Percentiles rank a stretch among this genome's conserved stretches.
Evolutionary conservation across 2,113 vertebrate species (phyloP).

Genomic region (Calidris pygmaea): DNA sequence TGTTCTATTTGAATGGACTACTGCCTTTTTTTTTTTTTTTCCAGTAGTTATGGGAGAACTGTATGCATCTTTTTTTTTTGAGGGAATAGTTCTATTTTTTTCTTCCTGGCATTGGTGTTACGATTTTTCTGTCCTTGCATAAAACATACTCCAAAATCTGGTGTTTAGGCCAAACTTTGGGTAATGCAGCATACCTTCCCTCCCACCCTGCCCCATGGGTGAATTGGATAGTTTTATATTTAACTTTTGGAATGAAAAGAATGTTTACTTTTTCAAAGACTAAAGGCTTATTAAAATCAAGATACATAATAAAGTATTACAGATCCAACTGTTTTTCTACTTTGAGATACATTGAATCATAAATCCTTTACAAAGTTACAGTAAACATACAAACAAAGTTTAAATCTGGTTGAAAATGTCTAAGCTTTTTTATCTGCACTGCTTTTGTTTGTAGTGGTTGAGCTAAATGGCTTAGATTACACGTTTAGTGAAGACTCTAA

Average conservation of each 20-base stretch:
- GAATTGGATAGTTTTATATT: not conserved
- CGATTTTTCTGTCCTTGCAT: not conserved
- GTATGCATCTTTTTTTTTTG: not conserved
- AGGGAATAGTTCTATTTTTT: not conserved
- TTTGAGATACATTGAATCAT: not conserved
- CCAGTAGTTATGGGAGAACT: not conserved
- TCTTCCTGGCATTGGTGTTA: not conserved
- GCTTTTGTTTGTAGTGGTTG: not conserved
- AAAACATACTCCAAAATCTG: not conserved
- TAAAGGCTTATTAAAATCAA: not conserved
- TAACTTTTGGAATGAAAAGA: not conserved
- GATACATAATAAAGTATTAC: not conserved
- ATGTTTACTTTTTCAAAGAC: not conserved
- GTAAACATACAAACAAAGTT: not conserved
- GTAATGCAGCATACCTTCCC: not conserved
- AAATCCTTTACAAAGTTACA: not conserved
- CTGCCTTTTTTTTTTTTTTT: not conserved
- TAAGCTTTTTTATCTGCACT: not conserved
- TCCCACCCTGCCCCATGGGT: rapidly evolving
- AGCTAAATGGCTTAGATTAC: not conserved
- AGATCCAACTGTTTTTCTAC: not conserved
- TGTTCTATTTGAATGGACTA: not conserved
- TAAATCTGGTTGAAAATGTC: not conserved
- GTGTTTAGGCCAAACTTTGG: not conserved
- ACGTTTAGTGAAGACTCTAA: not conserved